phyloP scores from a whole-genome alignment of 2,113 vertebrate genomes.

The Pao palembangensis region DNA sequence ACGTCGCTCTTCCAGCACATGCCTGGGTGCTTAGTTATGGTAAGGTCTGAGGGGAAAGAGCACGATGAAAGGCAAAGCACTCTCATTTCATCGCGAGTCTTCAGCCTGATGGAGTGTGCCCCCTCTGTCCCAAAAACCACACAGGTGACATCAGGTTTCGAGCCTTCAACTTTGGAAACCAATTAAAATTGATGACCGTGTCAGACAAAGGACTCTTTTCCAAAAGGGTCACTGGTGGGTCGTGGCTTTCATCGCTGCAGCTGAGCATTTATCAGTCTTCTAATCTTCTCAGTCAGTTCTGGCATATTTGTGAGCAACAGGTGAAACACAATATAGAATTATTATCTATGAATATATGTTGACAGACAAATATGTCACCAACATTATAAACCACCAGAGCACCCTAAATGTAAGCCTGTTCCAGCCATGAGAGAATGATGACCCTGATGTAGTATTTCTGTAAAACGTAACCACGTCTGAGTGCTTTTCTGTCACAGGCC shows the following conservation, averaged over 20 bases:
- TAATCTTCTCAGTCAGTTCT: too few species aligned
- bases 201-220: constrained; percentile 29
- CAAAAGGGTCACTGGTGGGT: neutral
- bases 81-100: constrained; percentile 11
- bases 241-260: constrained; percentile 33
- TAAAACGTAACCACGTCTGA: neutral
- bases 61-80: constrained; percentile 17
- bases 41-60: constrained; percentile 25
- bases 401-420: too few species aligned
- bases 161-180: constrained; percentile 3
- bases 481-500: constrained; percentile 1
- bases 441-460: neutral
- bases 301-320: too few species aligned
- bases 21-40: constrained; percentile 16
- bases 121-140: neutral
- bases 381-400: too few species aligned
- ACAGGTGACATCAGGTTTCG: too few species aligned
- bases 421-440: constrained; percentile 7
- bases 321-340: too few species aligned
- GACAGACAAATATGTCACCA: too few species aligned
- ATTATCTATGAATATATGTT: too few species aligned
- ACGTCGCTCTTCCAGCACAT: constrained; percentile 28
- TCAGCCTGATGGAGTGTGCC: neutral
- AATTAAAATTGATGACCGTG: constrained; percentile 10
- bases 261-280: constrained; percentile 8